Conservation (phyloP, 92 coral and sea anemone species). For the Epizoanthus scotinus region DNA sequence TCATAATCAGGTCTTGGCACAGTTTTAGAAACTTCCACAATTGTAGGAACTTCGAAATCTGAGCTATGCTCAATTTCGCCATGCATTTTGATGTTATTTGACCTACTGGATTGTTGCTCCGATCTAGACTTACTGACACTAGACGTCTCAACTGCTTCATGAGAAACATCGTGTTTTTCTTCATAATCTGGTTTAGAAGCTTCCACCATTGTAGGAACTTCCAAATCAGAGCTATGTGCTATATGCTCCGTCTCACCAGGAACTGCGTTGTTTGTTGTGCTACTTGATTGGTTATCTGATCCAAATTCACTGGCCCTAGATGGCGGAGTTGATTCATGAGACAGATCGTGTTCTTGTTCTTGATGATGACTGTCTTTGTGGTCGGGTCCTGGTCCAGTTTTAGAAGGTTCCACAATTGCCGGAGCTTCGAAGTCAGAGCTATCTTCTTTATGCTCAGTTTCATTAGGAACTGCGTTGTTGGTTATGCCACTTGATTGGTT, state of each 20-base stretch:
- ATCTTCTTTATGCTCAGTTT: constrained; percentile 3
- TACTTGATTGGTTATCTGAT: no score
- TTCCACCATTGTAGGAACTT: background rate
- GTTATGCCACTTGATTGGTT: background rate
- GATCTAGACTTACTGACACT: background rate
- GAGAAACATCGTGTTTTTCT: background rate
- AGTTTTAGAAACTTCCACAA: background rate
- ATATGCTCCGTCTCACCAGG: no score
- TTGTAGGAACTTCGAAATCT: constrained; percentile 17
- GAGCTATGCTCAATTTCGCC: background rate
- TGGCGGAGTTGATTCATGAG: no score
- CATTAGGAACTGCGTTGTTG: constrained; percentile 24
- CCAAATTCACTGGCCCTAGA: no score
- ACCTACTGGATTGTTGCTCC: no score
- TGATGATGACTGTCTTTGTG: no score
- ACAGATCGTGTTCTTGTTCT: no score
- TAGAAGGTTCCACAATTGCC: no score
- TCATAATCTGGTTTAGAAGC: background rate
- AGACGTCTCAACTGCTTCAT: background rate
- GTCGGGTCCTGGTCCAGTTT: no score
- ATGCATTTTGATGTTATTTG: background rate
- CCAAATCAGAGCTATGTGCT: background rate
- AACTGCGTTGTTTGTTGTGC: no score
- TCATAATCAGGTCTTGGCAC: no score
- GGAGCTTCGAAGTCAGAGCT: background rate